Evolutionary conservation across 2,797 vertebrate genomes (phyloP), one percentile per base, ranked within the genome.

Genomic region (Mycteria americana): DNA sequence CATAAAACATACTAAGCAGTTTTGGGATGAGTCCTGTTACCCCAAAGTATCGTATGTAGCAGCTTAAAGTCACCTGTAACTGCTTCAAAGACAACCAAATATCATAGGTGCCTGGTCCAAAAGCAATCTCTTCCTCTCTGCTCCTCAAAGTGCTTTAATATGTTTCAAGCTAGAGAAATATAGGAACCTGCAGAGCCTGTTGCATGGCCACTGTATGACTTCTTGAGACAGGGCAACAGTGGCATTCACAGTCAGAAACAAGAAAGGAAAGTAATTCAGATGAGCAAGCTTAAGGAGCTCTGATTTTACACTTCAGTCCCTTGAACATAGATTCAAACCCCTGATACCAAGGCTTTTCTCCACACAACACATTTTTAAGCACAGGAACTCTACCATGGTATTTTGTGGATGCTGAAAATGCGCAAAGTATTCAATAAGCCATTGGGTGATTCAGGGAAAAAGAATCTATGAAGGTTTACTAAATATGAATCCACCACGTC

Each of bases 321-420:
- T 67, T 60, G 64, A 76, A 92, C 7, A 60, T 37, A 60, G 6
- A 41, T 82, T 87, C 50, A 22, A 10, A 37, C 6, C 8, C 11
- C 1, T n/a, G 24, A 45, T 45, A 82, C 25, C 10, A 57, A 3
- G 13, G 23, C 2, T 92, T 84, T 96, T 70, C 51, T 89, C 25
- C 33, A 64, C 19, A 45, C 9, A 59, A 41, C 28, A 14, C 9
- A 11, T 73, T 63, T 46, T 85, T 67, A 57, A 15, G 7, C 30
- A 60, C 0, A 0, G 46, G 18, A 54, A 33, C 28, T 18, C 17
- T 72, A 30, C 28, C 45, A 51, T 10, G 3, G 35, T 50, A 63
- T 69, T 82, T 62, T 48, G 18, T n/a, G 33, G 22, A 31, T 74
- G 25, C 68, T 93, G 68, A 79, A 90, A 74, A 70, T 15, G 16